Conservation (phyloP, 2,888 invertebrate genomes). For the Taphrorychus bicolor region DNA sequence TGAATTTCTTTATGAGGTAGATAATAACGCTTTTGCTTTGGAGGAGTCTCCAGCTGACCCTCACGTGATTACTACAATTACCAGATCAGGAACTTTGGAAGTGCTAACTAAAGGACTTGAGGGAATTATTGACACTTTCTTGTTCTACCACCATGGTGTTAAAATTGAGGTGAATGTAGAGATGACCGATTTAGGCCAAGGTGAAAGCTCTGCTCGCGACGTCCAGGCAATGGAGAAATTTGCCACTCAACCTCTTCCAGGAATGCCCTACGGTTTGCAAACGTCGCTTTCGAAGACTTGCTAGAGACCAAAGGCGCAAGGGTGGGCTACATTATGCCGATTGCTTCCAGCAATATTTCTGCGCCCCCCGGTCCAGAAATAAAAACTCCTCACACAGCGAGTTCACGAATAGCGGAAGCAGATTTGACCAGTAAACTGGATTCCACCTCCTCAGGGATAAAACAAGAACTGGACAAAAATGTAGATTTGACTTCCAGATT, state of each 20-base stretch:
- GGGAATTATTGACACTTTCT: slow-evolving; percentile 55
- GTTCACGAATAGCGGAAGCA: slow-evolving; percentile 15
- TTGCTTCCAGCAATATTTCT: slow-evolving; percentile 30
- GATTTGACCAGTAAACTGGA: too few relatives aligned
- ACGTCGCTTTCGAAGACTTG: not conserved
- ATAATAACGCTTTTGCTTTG: slow-evolving; percentile 46
- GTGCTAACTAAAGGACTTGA: slow-evolving; percentile 56
- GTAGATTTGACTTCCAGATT: slow-evolving; percentile 10
- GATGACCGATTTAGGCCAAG: slow-evolving; percentile 14
- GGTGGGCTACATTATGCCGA: too few relatives aligned
- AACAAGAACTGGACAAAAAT: not conserved
- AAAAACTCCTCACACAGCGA: slow-evolving; percentile 22
- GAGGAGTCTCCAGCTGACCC: slow-evolving; percentile 49
- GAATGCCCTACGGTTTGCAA: not conserved
- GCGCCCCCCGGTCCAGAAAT: slow-evolving; percentile 28
- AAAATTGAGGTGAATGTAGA: slow-evolving; percentile 52
- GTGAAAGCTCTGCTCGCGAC: not conserved
- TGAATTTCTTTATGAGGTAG: slow-evolving; percentile 46
- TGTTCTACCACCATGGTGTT: slow-evolving; percentile 55
- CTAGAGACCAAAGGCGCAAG: not conserved
- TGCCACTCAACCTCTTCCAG: slow-evolving; percentile 9
- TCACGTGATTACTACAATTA: slow-evolving; percentile 54
- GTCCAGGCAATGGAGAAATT: slow-evolving; percentile 11
- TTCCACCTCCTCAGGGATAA: slow-evolving; percentile 20
- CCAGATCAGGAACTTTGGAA: slow-evolving; percentile 55